A percentile compares a stretch with the other conserved stretches of the same genome.
These are phyloP conservation scores for Porites lobata DNA, from an alignment of 92 coral and sea anemone genomes.

Conservation along the genomic window DNA sequence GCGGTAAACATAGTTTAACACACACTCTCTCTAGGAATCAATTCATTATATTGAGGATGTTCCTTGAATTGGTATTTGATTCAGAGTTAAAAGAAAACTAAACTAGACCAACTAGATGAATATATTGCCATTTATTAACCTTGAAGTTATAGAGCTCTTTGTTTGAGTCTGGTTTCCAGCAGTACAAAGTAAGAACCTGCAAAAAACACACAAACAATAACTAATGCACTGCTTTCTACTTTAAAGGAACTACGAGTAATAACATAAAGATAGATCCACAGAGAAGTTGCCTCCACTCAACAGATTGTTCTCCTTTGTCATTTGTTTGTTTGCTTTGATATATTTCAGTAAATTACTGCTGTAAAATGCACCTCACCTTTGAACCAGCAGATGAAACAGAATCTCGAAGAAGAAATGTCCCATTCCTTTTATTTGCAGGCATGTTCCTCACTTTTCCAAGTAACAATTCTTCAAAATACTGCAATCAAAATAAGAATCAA, in stretches of 20 bases:
- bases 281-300: too few relatives aligned
- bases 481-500: not conserved
- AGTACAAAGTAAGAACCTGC: constrained; percentile 79
- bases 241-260: too few relatives aligned
- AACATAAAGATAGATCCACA: too few relatives aligned
- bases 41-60: too few relatives aligned
- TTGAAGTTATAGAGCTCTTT: constrained; percentile 77
- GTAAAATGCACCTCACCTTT: constrained; percentile 51
- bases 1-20: too few relatives aligned
- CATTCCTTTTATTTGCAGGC: constrained; percentile 80
- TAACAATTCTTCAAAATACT: constrained; percentile 82
- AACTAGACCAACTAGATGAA: not conserved
- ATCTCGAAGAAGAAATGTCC: constrained; percentile 77
- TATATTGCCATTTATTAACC: constrained; percentile 35
- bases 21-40: too few relatives aligned
- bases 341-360: not conserved
- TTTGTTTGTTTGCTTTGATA: too few relatives aligned
- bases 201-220: not conserved
- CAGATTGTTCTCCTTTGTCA: too few relatives aligned
- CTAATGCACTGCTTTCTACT: not conserved
- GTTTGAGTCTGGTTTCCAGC: constrained; percentile 56
- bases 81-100: too few relatives aligned
- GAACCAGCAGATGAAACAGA: constrained; percentile 74
- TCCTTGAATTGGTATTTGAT: too few relatives aligned
- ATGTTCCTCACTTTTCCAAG: constrained; percentile 65